Base-by-base conservation (phyloP, 1,140 invertebrate species). In the Anadara kagoshimensis region DNA sequence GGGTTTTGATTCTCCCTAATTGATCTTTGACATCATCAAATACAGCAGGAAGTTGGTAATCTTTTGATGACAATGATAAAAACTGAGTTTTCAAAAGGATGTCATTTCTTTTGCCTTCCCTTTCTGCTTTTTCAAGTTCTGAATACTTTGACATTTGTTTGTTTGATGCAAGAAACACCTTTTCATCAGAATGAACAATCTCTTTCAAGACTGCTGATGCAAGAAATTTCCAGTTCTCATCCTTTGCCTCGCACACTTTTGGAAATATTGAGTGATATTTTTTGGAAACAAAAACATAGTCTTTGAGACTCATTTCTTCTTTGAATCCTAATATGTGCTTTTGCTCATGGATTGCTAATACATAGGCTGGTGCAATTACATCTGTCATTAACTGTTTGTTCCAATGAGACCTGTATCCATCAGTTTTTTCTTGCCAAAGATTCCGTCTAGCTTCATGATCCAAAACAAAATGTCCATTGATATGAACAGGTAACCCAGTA, bases 381-480 rank as follows among this genome's bases (percentile, higher is more conserved):
- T 51, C 57, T 20, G 22, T 22, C 24, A 72, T 64, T 12, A 56
- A 62, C 22, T n/a, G 22, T 53, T 10, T 41, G 5, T 71, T 75
- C 75, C 36, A 79, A 22, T 74, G 58, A 44, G 70, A 79, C 29
- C 64, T 81, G 14, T 29, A 24, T 41, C 69, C 56, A 22, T 29
- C 53, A 7, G 64, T 51, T 29, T 78, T 67, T 8, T 49, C 65
- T 14, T 78, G 36, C 84, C 85, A 88, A 3, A 88, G 43, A 56
- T 76, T 80, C 47, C 85, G 71, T 51, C 86, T 74, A 26, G 83
- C 75, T 69, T 87, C 85, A 66, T 83, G 78, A 65, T 85, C 84
- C 20, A 89, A 54, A n/a, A 83, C 83, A 82, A 89, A 89, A 65
- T 87, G 81, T 0, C 85, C 87, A 80, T 89, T 87, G 11, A 89